Evolutionary conservation across 1,140 invertebrate genomes (phyloP), one percentile per base, ranked within the genome.

Genomic region (Homalodisca vitripennis): DNA sequence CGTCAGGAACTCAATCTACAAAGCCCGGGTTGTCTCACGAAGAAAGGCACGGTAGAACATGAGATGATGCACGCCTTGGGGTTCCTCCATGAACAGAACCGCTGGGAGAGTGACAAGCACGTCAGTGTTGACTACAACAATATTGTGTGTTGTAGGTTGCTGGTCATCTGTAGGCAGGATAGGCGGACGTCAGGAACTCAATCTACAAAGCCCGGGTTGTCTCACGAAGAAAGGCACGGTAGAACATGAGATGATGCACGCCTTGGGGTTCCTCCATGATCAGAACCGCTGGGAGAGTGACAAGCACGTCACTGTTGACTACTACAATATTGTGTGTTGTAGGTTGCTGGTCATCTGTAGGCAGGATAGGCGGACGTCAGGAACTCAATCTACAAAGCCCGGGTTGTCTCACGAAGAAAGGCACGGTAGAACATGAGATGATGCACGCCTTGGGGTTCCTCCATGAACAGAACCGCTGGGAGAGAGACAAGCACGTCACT

Each of bases 181-280:
- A 0, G 80, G 80, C 1, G 82, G 88, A 20, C 78, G 80, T 17
- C 90, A 92, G 17, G 67, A 68, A 20, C 17, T 92, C 0, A 92
- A 92, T 77, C 80, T 92, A 1, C 89, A 92, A 75, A 79, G 81
- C 0, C 88, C 89, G 0, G 89, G 89, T 1, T 95, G 93, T 75
- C 80, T 92, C 0, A 75, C 77, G 41, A 88, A 88, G 70, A 87
- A 89, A 51, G 89, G 90, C 3, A 92, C 90, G 0, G 83, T 91
- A n/a, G 80, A 91, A 29, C 93, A 96, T 74, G 93, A 96, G 78
- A 78, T 95, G 71, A 89, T 94, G 83, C 93, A 96, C 73, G 88
- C 90, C 0, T 74, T 91, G 22, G 94, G 94, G 0, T 95, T 95
- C 78, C 84, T 91, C 75, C 94, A 96, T 77, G 93, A 95, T 75